Base-by-base conservation (phyloP, 2,888 invertebrate species). In the Sicus ferrugineus region DNA sequence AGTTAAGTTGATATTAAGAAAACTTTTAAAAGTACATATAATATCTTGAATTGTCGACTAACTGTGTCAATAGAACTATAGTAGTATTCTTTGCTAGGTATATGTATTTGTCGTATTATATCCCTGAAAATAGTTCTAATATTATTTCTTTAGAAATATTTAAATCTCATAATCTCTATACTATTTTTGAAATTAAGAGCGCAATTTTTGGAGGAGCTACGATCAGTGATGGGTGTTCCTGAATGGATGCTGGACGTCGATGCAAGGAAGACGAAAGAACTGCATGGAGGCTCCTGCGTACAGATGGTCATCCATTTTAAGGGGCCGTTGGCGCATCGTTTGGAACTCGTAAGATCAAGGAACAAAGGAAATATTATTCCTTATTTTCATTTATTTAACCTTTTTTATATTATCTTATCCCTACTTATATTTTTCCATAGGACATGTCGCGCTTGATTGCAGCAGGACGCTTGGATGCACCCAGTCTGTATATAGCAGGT, bases 201-300 rank as follows among this genome's bases (percentile, higher is more conserved):
- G 0, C 92, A 92, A 84, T 96, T 96, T 86, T 89, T 96, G 75
- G 90, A 91, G 70, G 94, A 95, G 75, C 87, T 95, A 9, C 89
- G 95, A 42, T 87, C 88, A 66, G 91, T 95, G 31, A 89, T 96
- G 90, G 95, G 94, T 31, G 91, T 93, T 68, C 96, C 96, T 0
- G 92, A 92, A 81, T 96, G 96, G 96, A 93, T 95, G 91, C 82
- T 96, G 75, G 90, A 92, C 21, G 91, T 94, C 67, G 96, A 96
- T 86, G 90, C 91, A 46, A 88, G 95, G 6, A 90, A 91, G 82
- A 94, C 95, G 0, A 91, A 91, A 80, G 85, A 88, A 31, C 86
- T 96, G 65, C 93, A 95, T 81, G 88, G 89, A 73, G 92, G 92
- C 69, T 89, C 92, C 59, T 96, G 96, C 80, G 87, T 95, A 21